Percentiles rank a stretch among this genome's conserved stretches.
phyloP scores from a whole-genome alignment of 2,113 vertebrate genomes.

The Phocoena phocoena region DNA sequence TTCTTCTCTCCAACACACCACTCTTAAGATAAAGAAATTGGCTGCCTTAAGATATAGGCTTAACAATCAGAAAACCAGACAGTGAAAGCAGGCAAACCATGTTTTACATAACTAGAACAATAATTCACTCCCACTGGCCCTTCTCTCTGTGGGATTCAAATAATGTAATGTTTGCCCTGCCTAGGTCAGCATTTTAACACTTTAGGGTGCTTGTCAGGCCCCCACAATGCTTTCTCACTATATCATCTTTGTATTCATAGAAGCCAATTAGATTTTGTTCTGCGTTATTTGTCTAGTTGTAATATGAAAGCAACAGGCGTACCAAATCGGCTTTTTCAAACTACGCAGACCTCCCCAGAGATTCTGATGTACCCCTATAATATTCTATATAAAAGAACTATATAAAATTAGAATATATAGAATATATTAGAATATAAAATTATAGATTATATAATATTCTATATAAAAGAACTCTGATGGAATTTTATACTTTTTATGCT shows the following conservation, averaged over 20 bases:
- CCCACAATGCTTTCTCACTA: background rate
- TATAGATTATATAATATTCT: background rate
- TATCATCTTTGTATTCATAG: background rate
- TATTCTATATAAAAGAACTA: background rate
- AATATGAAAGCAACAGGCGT: background rate
- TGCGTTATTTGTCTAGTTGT: background rate
- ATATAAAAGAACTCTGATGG: background rate
- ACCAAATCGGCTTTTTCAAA: constrained; percentile 15
- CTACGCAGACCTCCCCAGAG: background rate
- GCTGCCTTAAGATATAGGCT: background rate
- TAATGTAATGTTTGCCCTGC: constrained; percentile 16
- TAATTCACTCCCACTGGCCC: background rate
- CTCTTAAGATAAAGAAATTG: constrained; percentile 4
- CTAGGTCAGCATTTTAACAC: constrained; percentile 19
- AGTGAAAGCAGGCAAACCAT: constrained; percentile 15
- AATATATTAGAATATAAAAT: too few relatives aligned
- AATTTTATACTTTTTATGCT: constrained; percentile 34
- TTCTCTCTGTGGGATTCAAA: constrained; percentile 19
- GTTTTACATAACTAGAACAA: constrained; percentile 40
- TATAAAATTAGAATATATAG: too few relatives aligned
- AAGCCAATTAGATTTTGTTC: background rate
- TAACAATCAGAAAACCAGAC: constrained; percentile 29
- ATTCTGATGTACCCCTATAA: background rate
- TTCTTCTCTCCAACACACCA: constrained; percentile 13
- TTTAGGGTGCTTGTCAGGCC: background rate